A percentile compares a stretch with the other conserved stretches of the same genome.
Conservation (phyloP, 2,113 vertebrate genomes). For the Tricholaema leucomelas region DNA sequence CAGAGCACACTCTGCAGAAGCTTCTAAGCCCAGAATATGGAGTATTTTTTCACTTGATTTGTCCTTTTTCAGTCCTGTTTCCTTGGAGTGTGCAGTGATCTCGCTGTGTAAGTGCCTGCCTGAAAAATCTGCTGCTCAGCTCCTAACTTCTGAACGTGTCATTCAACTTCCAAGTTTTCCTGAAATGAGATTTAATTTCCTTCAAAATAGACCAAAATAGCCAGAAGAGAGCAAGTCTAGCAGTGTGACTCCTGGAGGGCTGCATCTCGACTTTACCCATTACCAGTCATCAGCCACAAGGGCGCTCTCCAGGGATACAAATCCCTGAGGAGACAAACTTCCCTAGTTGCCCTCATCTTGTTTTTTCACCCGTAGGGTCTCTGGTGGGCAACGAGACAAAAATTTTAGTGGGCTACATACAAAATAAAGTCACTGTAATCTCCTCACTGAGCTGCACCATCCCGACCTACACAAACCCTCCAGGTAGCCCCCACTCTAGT, state of each 20-base stretch:
- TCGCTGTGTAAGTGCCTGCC: accelerated
- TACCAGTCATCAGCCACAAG: neutral
- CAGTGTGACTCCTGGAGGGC: neutral
- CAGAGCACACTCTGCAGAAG: neutral
- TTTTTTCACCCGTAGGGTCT: neutral
- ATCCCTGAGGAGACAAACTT: neutral
- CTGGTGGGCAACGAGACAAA: neutral
- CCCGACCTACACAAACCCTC: neutral
- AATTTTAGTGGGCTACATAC: neutral
- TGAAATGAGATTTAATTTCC: neutral
- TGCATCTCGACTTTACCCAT: neutral
- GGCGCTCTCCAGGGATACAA: neutral
- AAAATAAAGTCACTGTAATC: neutral
- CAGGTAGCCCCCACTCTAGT: neutral
- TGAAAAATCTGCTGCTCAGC: neutral
- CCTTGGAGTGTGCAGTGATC: neutral
- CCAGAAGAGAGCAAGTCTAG: neutral
- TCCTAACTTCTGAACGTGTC: neutral
- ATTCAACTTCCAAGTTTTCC: neutral
- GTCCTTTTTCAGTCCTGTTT: neutral
- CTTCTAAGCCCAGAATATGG: neutral
- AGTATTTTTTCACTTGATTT: neutral
- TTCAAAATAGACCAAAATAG: neutral
- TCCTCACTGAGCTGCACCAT: neutral
- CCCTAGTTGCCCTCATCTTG: neutral